phyloP scores from a whole-genome alignment of 2,888 invertebrate species.

The Lasiommata megera region DNA sequence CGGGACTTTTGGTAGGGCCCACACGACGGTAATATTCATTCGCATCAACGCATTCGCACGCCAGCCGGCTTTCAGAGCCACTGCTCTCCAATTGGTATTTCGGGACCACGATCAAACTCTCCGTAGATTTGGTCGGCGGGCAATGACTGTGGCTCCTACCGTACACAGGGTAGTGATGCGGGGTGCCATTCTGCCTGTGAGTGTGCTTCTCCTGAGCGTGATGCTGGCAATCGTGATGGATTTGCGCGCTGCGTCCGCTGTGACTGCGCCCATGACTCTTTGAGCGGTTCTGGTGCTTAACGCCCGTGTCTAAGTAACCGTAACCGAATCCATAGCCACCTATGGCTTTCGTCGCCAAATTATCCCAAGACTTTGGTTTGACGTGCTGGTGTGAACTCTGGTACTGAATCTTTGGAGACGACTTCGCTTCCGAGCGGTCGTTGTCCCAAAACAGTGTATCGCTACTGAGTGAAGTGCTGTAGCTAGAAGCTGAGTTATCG shows the following conservation, averaged over 20 bases:
- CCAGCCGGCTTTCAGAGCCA: slow-evolving; percentile 84
- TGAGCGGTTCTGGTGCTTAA: slow-evolving; percentile 63
- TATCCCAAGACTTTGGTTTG: slow-evolving; percentile 95
- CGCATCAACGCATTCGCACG: slow-evolving; percentile 86
- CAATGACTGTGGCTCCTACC: slow-evolving; percentile 76
- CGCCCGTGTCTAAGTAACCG: slow-evolving; percentile 87
- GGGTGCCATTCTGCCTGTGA: slow-evolving; percentile 68
- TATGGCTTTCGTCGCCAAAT: slow-evolving; percentile 91
- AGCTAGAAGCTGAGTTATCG: slow-evolving; percentile 89
- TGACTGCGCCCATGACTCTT: slow-evolving; percentile 78
- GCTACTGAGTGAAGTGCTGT: slow-evolving; percentile 92
- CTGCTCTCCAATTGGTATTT: slow-evolving; percentile 83
- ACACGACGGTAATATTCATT: slow-evolving; percentile 65
- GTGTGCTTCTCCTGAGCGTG: slow-evolving; percentile 64
- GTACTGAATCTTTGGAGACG: slow-evolving; percentile 74
- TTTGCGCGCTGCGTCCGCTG: slow-evolving; percentile 81
- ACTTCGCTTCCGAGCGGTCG: slow-evolving; percentile 64
- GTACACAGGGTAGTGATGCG: slow-evolving; percentile 72
- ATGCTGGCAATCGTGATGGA: slow-evolving; percentile 75
- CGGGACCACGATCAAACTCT: slow-evolving; percentile 86
- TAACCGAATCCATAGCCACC: slow-evolving; percentile 94
- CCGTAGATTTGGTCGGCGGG: slow-evolving; percentile 89
- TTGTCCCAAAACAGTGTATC: slow-evolving; percentile 93
- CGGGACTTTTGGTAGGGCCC: slow-evolving; percentile 55
- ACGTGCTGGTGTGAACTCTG: slow-evolving; percentile 70